Base-by-base conservation (phyloP, 1,140 invertebrate species). In the Drosophila ambigua region DNA sequence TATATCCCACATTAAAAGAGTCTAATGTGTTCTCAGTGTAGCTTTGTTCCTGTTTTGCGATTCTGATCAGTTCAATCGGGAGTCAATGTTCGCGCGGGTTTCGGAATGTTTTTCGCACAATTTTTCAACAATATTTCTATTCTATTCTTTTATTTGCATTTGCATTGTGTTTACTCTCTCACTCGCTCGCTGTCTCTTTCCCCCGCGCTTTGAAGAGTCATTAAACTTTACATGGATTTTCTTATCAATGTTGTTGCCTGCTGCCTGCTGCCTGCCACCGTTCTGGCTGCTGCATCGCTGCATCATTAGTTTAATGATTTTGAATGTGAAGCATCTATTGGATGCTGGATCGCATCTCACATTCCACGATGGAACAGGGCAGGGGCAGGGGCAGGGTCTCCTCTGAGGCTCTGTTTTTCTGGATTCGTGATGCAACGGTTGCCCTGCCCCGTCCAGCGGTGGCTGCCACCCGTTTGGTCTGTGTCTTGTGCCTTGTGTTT, bases 331-430 rank as follows among this genome's bases (percentile, higher is more conserved):
- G 61, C 62, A 65, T 82, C 75, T 83, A 73, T 79, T 78, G 79
- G 74, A 61, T 85, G 81, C 87, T 87, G 78, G 81, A 87, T 82
- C 82, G 66, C 74, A 78, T 81, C 78, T 85, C 82, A 82, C 83
- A 78, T 82, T 79, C 66, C 72, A 58, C 41, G 60, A 62, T 65
- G 79, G 69, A 39, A 13, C 11, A 39, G 35, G 0, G 11, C 35
- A 39, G 35, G 11, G 11, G 11, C 35, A 39, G 35, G 11, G 11
- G 11, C 11, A 39, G 35, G 7, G 28, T 11, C 35, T 39, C 1
- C 35, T 13, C 11, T 39, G 35, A 4, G 1, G 11, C 5, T 13
- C 4, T 13, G 11, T 13, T 39, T 6, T 13, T 39, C 35, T 39
- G 11, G 35, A 39, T 39, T 72, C 68, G 67, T 72, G 68, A 72